Evolutionary conservation across 2,888 invertebrate genomes (phyloP).

Genomic region (Athalia circularis): DNA sequence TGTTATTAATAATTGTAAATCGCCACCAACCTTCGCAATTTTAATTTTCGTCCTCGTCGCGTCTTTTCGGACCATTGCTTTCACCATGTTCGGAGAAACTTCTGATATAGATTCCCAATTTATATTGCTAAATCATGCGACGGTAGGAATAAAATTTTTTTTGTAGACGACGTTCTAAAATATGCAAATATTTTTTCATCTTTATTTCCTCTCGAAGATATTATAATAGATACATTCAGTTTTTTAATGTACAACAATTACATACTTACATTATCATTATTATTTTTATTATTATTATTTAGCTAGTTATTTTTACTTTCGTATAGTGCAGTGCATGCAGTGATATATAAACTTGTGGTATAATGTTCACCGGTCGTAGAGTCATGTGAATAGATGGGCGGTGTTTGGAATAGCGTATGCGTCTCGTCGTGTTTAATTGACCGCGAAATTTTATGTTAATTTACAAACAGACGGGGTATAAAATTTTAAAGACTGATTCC

Average conservation of each 20-base stretch:
- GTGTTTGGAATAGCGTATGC: too few species aligned
- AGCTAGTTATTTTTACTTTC: background rate
- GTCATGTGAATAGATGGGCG: too few species aligned
- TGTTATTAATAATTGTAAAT: too few species aligned
- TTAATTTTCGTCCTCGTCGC: too few species aligned
- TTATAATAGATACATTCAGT: background rate
- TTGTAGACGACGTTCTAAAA: conserved; percentile 13
- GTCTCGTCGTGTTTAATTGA: too few species aligned
- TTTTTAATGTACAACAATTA: background rate
- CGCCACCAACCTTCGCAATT: too few species aligned
- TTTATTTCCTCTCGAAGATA: conserved; percentile 16
- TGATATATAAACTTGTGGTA: background rate
- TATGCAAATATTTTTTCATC: conserved; percentile 30
- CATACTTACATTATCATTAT: background rate
- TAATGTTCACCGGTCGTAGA: background rate
- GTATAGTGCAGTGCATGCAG: background rate
- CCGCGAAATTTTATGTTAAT: too few species aligned
- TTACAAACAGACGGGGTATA: too few species aligned
- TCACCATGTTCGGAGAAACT: too few species aligned
- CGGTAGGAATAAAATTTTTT: background rate
- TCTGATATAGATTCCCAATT: background rate
- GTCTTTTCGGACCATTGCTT: too few species aligned
- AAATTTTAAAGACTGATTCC: background rate
- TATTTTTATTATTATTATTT: conserved; percentile 1
- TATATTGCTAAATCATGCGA: background rate